Base-by-base conservation (phyloP, 37 sponge, comb jelly and placozoan genomes). In the Ephydatia muelleri region DNA sequence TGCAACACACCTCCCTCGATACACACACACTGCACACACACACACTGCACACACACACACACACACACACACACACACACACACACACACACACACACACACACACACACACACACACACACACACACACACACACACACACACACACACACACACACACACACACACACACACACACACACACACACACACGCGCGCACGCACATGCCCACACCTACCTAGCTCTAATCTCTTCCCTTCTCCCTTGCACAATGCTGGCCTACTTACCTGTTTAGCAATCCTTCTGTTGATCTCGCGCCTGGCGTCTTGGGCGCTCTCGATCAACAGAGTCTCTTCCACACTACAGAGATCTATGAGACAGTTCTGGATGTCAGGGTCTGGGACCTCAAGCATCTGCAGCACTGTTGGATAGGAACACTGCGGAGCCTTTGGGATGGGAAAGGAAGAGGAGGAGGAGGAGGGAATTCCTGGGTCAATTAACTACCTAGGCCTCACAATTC, bases 311-410 rank as follows among this genome's bases (percentile, higher is more conserved):
- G 82, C 68, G 19, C 32, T 36, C 49, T 85, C 76, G 23, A 91
- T 83, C 38, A 91, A 81, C 35, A 91, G 81, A 6, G 67, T 67
- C 9, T 75, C 68, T 37, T 86, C 87, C 35, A 87, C 76, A 29
- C 25, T 11, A 23, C 66, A 83, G 86, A 88, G 84, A 72, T 94
- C 95, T 48, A 94, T 72, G 30, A 94, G 87, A 19, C 70, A 49
- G 40, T 94, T 94, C 83, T 88, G 35, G 69, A 94, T 89, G 43
- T 89, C 87, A 12, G 86, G 81, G 37, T 94, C 87, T 5, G 19
- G 26, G 13, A 91, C 86, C 32, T 83, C 86, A 39, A 94, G 35
- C 82, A 88, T 66, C 65, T 88, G 85, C 40, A 94, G 40, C 66
- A 94, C 80, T 26, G 95, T 89, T 26, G 95, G 95, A 81, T 89